Evolutionary conservation across 2,113 vertebrate species (phyloP).

Genomic region (Pelobates fuscus): DNA sequence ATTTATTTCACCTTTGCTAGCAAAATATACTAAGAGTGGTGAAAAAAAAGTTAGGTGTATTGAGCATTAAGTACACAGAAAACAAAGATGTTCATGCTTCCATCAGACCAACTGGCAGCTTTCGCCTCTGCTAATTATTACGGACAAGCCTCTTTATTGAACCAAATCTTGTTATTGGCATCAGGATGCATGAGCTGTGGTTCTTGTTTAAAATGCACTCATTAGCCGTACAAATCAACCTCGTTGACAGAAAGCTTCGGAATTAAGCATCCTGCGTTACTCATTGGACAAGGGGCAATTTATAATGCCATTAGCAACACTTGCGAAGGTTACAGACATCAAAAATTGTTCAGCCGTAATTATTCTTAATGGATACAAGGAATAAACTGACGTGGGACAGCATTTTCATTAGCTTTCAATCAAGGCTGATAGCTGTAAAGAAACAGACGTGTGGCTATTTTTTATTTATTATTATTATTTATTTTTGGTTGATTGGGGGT

Average conservation of each 20-base stretch:
- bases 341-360: slow-evolving; percentile 99
- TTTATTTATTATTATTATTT: slow-evolving; percentile 41
- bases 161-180: slow-evolving; percentile 94
- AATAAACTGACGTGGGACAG: slow-evolving; percentile 97
- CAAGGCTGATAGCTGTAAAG: slow-evolving; percentile 90
- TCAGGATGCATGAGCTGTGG: slow-evolving; percentile 97
- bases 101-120: slow-evolving; percentile 77
- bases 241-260: slow-evolving; percentile 99
- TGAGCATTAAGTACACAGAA: slow-evolving; percentile 52
- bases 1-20: too few species aligned
- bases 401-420: slow-evolving; percentile 99
- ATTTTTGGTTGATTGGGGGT: slow-evolving; percentile 4
- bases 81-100: slow-evolving; percentile 63
- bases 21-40: too few species aligned
- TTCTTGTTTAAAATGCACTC: slow-evolving; percentile 99
- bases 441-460: slow-evolving; percentile 89
- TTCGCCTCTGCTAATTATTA: slow-evolving; percentile 98
- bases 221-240: slow-evolving; percentile 99
- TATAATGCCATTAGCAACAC: slow-evolving; percentile 99
- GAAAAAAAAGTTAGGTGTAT: slow-evolving; percentile 10
- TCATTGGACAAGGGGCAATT: slow-evolving; percentile 99
- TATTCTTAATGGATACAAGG: slow-evolving; percentile 99
- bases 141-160: slow-evolving; percentile 99
- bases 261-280: slow-evolving; percentile 97
- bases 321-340: slow-evolving; percentile 99